Base-by-base conservation (phyloP, 2,888 invertebrate genomes). In the Cantharis rustica region DNA sequence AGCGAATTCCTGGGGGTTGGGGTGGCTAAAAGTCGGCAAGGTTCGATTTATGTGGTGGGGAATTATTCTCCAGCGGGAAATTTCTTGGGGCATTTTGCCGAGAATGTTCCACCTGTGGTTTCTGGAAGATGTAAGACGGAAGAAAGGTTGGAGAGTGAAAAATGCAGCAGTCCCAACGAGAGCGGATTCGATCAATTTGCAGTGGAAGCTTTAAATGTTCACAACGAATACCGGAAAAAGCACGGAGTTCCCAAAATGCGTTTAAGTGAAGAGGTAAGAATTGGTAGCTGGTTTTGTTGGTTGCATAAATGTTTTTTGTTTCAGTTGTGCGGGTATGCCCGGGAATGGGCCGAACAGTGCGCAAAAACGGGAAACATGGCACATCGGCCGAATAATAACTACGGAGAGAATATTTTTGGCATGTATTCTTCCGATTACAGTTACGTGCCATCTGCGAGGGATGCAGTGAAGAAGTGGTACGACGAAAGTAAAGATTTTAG, bases 51-150 rank as follows among this genome's bases (percentile, higher is more conserved):
- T 86, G 96, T 98, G 0, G 98, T 98, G 0, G 96, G 95, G 47
- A 95, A 96, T 87, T 98, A 98, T 86, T 92, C 92, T 83, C 98
- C 98, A 0, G 94, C 97, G 0, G 98, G 98, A 2, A 98, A 98
- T 87, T 93, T 94, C 80, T 90, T 93, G 64, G 95, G 94, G 1
- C 92, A 93, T 83, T 96, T 94, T 84, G 89, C 91, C 15, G 91
- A 91, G 23, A 95, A 95, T 86, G 95, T 96, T 11, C 92, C 91
- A 13, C 93, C 94, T 47, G 20, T 77, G 10, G 9, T 73, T 10
- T n/a, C 81, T 79, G 72, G 84, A 80, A 80, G 16, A 0, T 17
- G n/a, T 0, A 64, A 71, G 20, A 82, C 83, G 5, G 63, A 16
- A 20, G 63, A 63, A 16, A 20, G 17, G 16, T 1, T 7, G 63